Conservation (phyloP, 30 jellyfish, hydroid and myxozoan species). For the Mastigias papua region DNA sequence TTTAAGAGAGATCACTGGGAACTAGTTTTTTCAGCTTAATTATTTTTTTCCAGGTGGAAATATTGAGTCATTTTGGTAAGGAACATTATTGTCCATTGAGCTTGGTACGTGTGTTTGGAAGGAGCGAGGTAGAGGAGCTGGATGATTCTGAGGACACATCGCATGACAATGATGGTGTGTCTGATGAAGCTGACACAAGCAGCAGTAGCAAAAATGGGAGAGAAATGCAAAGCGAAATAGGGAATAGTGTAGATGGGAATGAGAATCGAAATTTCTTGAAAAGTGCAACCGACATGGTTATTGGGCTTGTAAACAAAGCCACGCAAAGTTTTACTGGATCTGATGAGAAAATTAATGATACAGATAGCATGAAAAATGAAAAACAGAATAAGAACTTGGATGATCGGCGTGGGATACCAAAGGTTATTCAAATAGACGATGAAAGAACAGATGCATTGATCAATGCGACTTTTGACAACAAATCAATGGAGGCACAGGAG, state of each 20-base stretch:
- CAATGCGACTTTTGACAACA: background rate
- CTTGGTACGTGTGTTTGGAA: conserved; percentile 95
- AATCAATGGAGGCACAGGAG: background rate
- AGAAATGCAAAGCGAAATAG: conserved; percentile 9
- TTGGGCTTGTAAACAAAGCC: conserved; percentile 84
- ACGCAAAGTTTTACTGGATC: conserved; percentile 83
- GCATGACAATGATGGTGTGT: conserved; percentile 42
- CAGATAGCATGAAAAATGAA: background rate
- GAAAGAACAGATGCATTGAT: background rate
- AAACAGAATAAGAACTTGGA: background rate
- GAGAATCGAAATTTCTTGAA: conserved; percentile 50
- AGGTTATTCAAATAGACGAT: conserved; percentile 18
- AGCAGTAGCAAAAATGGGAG: background rate
- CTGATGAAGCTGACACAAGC: conserved; percentile 42
- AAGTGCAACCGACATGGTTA: conserved; percentile 92
- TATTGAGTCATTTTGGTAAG: conserved; percentile 87
- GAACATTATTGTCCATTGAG: conserved; percentile 99
- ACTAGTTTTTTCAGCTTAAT: background rate
- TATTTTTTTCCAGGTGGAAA: conserved; percentile 69
- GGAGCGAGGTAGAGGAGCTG: conserved; percentile 94
- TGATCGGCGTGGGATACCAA: background rate
- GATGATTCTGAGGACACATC: conserved; percentile 79
- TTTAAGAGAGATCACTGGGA: too few species aligned
- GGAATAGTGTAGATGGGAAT: background rate
- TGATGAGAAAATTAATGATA: conserved; percentile 23